A percentile compares a stretch with the other conserved stretches of the same genome.
Conservation (phyloP, 2,797 vertebrate genomes). For the Dendrocincla tyrannina region DNA sequence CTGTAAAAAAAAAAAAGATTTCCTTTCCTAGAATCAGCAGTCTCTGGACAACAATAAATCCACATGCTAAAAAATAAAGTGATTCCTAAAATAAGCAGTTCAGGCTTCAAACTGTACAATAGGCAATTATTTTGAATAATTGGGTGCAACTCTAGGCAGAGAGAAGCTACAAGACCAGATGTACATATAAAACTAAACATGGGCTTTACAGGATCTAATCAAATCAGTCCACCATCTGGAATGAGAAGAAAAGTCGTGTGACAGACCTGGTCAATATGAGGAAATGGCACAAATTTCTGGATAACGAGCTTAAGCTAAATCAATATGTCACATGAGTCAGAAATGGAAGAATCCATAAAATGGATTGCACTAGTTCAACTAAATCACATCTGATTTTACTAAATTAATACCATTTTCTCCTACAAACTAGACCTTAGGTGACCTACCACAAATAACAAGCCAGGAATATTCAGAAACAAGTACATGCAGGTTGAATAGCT, state of each 20-base stretch:
- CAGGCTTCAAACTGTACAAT: background rate
- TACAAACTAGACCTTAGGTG: background rate
- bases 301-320: background rate
- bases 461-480: background rate
- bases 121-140: constrained; percentile 52
- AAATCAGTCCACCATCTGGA: constrained; percentile 42
- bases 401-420: background rate
- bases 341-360: constrained; percentile 12
- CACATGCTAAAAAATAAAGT: constrained; percentile 5
- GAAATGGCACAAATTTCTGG: constrained; percentile 16
- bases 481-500: background rate
- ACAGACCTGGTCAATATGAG: background rate
- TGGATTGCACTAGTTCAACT: background rate
- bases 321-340: background rate
- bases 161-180: constrained; percentile 47
- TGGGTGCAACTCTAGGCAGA: constrained; percentile 17
- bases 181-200: constrained; percentile 13
- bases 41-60: constrained; percentile 20
- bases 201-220: constrained; percentile 21
- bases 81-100: constrained; percentile 41
- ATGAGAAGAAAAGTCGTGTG: background rate
- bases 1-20: background rate
- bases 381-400: background rate
- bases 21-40: background rate
- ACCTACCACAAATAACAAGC: background rate